A percentile compares a stretch with the other conserved stretches of the same genome.
Evolutionary conservation across 1,140 invertebrate species (phyloP).

Genomic region (Coptotermes formosanus): DNA sequence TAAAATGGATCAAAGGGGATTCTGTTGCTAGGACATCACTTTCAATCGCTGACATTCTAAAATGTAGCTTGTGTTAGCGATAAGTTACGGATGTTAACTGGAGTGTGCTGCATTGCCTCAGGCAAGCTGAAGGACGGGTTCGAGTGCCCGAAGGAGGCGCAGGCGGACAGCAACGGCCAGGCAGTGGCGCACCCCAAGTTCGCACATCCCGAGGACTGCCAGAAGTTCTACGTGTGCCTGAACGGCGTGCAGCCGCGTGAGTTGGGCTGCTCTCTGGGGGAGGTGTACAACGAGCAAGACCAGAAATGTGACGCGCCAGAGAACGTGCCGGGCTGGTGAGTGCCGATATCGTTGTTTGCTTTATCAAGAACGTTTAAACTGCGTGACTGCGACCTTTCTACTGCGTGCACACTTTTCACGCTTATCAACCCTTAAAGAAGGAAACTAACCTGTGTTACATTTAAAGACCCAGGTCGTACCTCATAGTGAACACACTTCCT

Average conservation of each 20-base stretch:
- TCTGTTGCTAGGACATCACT: too few species aligned
- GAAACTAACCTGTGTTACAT: background rate
- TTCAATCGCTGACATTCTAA: too few species aligned
- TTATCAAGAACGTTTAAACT: too few species aligned
- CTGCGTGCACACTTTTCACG: slow-evolving; percentile 18
- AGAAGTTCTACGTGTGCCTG: slow-evolving; percentile 86
- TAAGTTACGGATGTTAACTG: background rate
- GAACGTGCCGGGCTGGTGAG: slow-evolving; percentile 83
- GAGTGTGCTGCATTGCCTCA: slow-evolving; percentile 32
- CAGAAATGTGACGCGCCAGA: slow-evolving; percentile 83
- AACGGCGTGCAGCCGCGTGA: slow-evolving; percentile 82
- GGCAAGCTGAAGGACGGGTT: slow-evolving; percentile 75
- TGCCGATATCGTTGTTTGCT: slow-evolving; percentile 29
- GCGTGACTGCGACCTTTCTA: too few species aligned
- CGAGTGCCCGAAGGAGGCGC: slow-evolving; percentile 70
- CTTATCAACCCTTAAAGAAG: background rate
- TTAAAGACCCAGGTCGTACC: too few species aligned
- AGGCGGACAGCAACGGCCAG: slow-evolving; percentile 65
- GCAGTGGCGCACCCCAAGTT: slow-evolving; percentile 82
- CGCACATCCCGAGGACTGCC: slow-evolving; percentile 81
- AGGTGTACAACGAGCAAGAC: slow-evolving; percentile 81
- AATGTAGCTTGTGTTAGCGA: too few species aligned
- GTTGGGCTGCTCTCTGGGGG: slow-evolving; percentile 78
- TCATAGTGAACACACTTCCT: too few species aligned
- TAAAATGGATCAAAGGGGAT: too few species aligned